phyloP scores from a whole-genome alignment of 2,797 vertebrate species.

The Leucoraja ocellata region DNA sequence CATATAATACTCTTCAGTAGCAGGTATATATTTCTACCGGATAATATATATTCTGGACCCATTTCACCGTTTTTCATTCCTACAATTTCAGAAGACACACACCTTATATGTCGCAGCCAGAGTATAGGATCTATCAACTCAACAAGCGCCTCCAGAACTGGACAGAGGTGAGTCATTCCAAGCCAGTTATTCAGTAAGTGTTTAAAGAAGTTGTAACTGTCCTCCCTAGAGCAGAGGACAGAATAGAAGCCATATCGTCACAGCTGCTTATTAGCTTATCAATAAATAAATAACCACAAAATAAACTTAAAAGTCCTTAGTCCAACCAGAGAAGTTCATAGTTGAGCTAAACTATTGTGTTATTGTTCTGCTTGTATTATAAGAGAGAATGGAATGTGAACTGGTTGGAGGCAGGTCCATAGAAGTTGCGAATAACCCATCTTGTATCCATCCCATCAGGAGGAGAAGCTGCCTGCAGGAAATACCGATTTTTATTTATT shows the following conservation, averaged over 20 bases:
- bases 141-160: constrained; percentile 98
- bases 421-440: too few relatives aligned
- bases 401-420: neutral
- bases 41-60: neutral
- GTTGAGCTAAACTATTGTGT: neutral
- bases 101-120: constrained; percentile 95
- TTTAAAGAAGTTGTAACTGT: neutral
- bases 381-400: neutral
- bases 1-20: neutral
- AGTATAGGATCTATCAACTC: constrained; percentile 98
- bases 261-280: neutral
- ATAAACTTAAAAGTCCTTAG: too few relatives aligned
- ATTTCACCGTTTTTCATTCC: neutral
- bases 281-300: too few relatives aligned
- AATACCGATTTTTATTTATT: too few relatives aligned
- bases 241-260: neutral
- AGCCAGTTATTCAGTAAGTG: neutral
- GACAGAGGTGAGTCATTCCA: constrained; percentile 75
- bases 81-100: constrained; percentile 80
- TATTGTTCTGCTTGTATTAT: neutral
- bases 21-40: neutral
- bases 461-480: too few relatives aligned
- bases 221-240: too few relatives aligned
- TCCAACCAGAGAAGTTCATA: too few relatives aligned
- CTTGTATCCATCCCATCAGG: too few relatives aligned